Conservation (phyloP, 2,797 vertebrate species). For the Lagocephalus sceleratus region DNA sequence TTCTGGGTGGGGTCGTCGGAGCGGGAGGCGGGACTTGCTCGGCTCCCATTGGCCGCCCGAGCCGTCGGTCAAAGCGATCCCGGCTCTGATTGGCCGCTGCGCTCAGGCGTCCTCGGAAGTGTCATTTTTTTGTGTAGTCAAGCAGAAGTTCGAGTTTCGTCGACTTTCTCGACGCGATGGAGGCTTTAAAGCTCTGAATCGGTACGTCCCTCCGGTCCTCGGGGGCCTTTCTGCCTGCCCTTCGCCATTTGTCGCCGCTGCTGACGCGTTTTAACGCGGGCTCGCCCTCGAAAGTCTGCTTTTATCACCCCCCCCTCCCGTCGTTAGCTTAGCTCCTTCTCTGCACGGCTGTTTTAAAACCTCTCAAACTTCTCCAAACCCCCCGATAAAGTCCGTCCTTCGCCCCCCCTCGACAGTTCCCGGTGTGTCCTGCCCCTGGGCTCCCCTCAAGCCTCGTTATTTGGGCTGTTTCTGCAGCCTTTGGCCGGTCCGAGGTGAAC, state of each 20-base stretch:
- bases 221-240: no score
- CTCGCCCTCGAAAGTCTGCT: no score
- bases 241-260: background rate
- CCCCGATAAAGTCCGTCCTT: slow-evolving; percentile 21
- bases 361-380: no score
- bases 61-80: slow-evolving; percentile 5
- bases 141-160: slow-evolving; percentile 48
- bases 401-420: slow-evolving; percentile 32
- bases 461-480: no score
- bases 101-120: slow-evolving; percentile 45
- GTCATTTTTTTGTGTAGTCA: slow-evolving; percentile 63
- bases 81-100: slow-evolving; percentile 45
- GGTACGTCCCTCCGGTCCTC: no score
- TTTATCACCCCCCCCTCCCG: no score
- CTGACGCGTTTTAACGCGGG: background rate
- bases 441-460: background rate
- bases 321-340: no score
- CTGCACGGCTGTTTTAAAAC: no score
- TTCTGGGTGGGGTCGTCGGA: background rate
- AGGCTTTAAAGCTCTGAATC: slow-evolving; percentile 34
- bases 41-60: slow-evolving; percentile 20
- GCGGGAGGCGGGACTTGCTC: background rate
- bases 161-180: slow-evolving; percentile 37
- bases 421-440: no score
- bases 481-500: no score